Evolutionary conservation across 2,888 invertebrate species (phyloP).

Genomic region (Cylindroiulus punctatus): DNA sequence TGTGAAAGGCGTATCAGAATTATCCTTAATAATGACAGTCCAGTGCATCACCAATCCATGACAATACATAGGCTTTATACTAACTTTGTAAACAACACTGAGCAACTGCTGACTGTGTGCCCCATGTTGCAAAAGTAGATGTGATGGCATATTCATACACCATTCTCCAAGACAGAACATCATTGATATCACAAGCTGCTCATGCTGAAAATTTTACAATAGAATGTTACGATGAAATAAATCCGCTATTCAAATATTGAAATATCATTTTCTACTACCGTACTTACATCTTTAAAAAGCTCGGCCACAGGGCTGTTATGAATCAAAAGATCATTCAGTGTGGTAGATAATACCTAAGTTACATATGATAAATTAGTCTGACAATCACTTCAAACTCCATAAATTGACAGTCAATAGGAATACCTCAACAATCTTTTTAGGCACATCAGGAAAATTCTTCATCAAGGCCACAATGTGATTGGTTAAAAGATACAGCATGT

Average conservation of each 20-base stretch:
- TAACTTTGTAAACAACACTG: slow-evolving; percentile 60
- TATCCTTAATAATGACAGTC: no score
- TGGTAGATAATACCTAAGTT: slow-evolving; percentile 68
- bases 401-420: neutral
- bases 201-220: slow-evolving; percentile 34
- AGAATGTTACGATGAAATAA: neutral
- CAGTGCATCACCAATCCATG: no score
- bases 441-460: slow-evolving; percentile 77
- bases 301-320: slow-evolving; percentile 64
- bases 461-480: slow-evolving; percentile 81
- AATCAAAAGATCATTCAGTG: slow-evolving; percentile 69
- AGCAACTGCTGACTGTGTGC: slow-evolving; percentile 56
- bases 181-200: slow-evolving; percentile 79
- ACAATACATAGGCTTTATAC: neutral
- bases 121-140: neutral
- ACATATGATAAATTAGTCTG: slow-evolving; percentile 43
- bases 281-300: slow-evolving; percentile 44
- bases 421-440: slow-evolving; percentile 73
- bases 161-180: slow-evolving; percentile 92
- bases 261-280: neutral
- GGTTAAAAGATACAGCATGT: slow-evolving; percentile 79
- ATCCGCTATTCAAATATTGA: neutral
- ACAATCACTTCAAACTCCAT: neutral
- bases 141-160: slow-evolving; percentile 80
- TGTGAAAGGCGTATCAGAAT: slow-evolving; percentile 60